Percentiles rank a stretch among this genome's conserved stretches.
Evolutionary conservation across 1,140 invertebrate genomes (phyloP).

Genomic region (Antheraea mylitta): DNA sequence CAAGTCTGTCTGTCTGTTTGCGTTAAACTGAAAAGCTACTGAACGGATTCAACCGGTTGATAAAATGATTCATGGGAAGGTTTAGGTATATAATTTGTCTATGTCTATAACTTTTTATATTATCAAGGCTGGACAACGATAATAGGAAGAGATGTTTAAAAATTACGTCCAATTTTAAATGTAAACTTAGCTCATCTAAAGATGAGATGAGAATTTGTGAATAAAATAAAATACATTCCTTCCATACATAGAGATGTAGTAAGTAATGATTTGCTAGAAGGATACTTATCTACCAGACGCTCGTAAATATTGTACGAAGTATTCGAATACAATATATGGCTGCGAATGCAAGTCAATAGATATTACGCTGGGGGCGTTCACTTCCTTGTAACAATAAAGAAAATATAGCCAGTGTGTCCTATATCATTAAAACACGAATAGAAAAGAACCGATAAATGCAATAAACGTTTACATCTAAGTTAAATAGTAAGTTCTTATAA

Average conservation of each 20-base stretch:
- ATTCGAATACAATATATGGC: constrained; percentile 36
- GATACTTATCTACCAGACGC: constrained; percentile 62
- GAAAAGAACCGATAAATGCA: neutral
- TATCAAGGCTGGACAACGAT: too few species aligned
- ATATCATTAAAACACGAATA: neutral
- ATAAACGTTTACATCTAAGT: too few species aligned
- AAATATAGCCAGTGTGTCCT: neutral
- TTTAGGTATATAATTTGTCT: too few species aligned
- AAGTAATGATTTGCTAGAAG: constrained; percentile 63
- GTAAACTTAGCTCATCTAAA: too few species aligned
- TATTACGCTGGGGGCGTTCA: constrained; percentile 49
- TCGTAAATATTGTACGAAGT: constrained; percentile 66
- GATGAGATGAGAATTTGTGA: neutral
- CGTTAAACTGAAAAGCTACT: too few species aligned
- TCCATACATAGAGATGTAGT: constrained; percentile 64
- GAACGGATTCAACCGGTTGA: too few species aligned
- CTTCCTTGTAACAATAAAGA: constrained; percentile 49
- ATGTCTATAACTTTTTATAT: too few species aligned
- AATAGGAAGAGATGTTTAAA: too few species aligned
- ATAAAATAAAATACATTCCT: constrained; percentile 64
- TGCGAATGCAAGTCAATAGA: constrained; percentile 64
- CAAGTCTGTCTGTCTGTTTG: too few species aligned
- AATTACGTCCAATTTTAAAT: too few species aligned
- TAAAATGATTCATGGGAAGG: too few species aligned
- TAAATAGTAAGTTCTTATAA: neutral